Evolutionary conservation across 2,797 vertebrate species (phyloP), one percentile per base, ranked within the genome.

Genomic region (Sebastes steindachneri): DNA sequence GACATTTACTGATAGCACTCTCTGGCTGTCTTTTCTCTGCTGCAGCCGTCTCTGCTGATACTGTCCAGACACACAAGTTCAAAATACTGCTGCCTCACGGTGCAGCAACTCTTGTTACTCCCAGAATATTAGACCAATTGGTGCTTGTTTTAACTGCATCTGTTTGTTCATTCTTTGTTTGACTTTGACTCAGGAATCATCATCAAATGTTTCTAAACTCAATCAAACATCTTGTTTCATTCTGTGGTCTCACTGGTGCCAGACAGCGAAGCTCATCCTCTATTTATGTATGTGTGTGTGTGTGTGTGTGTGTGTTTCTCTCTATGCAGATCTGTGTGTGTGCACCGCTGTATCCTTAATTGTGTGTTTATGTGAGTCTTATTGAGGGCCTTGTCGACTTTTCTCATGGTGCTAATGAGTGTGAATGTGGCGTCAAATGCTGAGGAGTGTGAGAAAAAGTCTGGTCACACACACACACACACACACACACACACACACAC

Each of bases 1-100:
- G 88, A 86, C 89, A 77, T 86, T 78, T 78, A 67, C 82, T 74
- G 89, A 90, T 87, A 86, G 45, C 48, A 33, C 53, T 48, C 63
- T 45, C 9, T 59, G 8, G 4, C 80, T 77, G 86, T 84, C 72
- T 71, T 80, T 37, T 77, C 53, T 73, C 54, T 60, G 29, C 77
- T 64, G 57, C 74, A 54, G 58, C 37, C 21, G 14, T 67, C 26
- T 55, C 45, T 19, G 1, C 58, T 77, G 73, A 87, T 12, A 11
- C 55, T 81, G 45, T 77, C 79, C 86, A 92, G 80, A 74, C 79
- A 41, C 72, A 21, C 70, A 29, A 29, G 12, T 21, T 63, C 63
- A 48, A 67, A 67, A 64, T 23, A 55, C 58, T n/a, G 63, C 60
- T 75, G 51, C 59, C 45, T 68, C 54, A 19, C 54, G 41, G 8